These are phyloP conservation scores for Sycophila texana DNA, from an alignment of 2,888 invertebrate species.

Conservation along the genomic window DNA sequence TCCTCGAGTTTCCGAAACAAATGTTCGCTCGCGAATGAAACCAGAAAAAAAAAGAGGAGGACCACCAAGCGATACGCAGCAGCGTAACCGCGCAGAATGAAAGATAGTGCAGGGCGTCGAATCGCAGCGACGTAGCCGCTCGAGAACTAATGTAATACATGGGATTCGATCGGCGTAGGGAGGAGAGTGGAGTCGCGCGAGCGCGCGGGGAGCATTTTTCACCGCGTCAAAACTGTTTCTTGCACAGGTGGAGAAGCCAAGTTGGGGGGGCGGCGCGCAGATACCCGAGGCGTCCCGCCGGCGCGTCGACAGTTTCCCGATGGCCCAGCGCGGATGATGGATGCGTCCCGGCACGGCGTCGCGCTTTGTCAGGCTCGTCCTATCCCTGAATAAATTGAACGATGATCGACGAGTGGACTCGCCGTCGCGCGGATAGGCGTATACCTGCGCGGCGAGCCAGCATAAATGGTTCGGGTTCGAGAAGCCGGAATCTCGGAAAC, in stretches of 20 bases:
- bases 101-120: neutral
- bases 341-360: constrained; percentile 10
- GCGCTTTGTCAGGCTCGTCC: constrained; percentile 50
- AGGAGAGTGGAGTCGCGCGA: neutral
- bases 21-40: too few relatives aligned
- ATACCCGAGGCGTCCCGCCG: constrained; percentile 26
- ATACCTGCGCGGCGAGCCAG: neutral
- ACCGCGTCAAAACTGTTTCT: constrained; percentile 63
- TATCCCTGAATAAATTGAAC: constrained; percentile 62
- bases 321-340: constrained; percentile 50
- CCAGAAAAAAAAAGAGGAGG: neutral
- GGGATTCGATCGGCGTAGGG: neutral
- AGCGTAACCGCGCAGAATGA: neutral
- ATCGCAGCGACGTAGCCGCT: neutral
- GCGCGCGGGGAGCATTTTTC: constrained; percentile 57
- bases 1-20: too few relatives aligned
- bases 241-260: constrained; percentile 2
- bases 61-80: neutral
- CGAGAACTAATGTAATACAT: constrained; percentile 11
- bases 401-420: constrained; percentile 61
- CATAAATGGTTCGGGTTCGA: neutral
- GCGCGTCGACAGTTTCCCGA: constrained; percentile 61
- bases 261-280: neutral
- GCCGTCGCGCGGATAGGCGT: neutral
- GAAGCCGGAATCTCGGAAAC: constrained; percentile 17